phyloP scores from a whole-genome alignment of 2,797 vertebrate species.

The Sebastes vulpes region DNA sequence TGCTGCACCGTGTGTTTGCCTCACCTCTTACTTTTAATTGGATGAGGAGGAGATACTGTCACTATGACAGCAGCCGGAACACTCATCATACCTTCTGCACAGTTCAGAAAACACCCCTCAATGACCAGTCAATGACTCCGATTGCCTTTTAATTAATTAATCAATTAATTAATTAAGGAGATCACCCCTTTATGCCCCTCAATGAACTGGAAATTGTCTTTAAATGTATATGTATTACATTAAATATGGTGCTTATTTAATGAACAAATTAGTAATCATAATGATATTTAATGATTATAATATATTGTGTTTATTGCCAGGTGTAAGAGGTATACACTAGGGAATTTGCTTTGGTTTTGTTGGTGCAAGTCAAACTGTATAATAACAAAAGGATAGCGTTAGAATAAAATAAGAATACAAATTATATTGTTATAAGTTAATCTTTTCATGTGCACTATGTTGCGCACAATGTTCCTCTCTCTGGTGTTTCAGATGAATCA shows the following conservation, averaged over 20 bases:
- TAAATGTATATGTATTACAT: neutral
- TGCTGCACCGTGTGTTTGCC: conserved; percentile 25
- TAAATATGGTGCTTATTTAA: neutral
- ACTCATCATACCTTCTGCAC: conserved; percentile 10
- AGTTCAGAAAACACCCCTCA: neutral
- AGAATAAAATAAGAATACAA: too few relatives aligned
- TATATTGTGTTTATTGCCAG: too few relatives aligned
- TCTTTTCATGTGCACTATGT: neutral
- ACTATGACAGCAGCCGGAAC: conserved; percentile 36
- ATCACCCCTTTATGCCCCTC: neutral
- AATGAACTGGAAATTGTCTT: neutral
- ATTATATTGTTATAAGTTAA: neutral
- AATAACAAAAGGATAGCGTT: too few relatives aligned
- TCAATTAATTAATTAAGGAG: neutral
- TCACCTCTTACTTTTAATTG: conserved; percentile 55
- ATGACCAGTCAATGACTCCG: neutral
- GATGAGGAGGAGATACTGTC: neutral
- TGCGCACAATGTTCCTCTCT: neutral
- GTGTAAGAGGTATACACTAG: too few relatives aligned
- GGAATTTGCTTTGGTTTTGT: too few relatives aligned
- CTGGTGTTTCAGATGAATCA: neutral
- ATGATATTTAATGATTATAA: neutral
- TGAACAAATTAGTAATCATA: neutral
- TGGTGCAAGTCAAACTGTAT: too few relatives aligned
- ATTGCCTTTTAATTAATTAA: conserved; percentile 13